A percentile compares a stretch with the other conserved stretches of the same genome.
Conservation (phyloP, 2,888 invertebrate genomes). For the Synanthedon formicaeformis region DNA sequence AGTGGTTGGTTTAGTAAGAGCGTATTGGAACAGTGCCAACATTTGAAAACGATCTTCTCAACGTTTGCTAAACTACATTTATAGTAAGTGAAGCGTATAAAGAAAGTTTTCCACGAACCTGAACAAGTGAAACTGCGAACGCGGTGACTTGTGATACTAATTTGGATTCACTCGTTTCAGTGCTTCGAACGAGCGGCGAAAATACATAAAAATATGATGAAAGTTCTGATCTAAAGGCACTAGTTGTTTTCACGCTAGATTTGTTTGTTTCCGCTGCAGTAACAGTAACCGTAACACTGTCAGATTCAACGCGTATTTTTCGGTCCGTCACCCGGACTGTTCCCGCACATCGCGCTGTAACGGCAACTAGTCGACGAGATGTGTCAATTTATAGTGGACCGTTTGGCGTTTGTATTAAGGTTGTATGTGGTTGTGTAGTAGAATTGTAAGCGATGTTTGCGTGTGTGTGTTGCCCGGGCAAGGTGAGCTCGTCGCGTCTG, state of each 20-base stretch:
- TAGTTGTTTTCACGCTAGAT: slow-evolving; percentile 25
- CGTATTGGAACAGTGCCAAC: slow-evolving; percentile 43
- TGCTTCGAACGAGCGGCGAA: slow-evolving; percentile 10
- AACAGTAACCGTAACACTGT: slow-evolving; percentile 29
- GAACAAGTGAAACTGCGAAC: slow-evolving; percentile 25
- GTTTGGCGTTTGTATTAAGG: slow-evolving; percentile 27
- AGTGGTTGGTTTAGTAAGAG: slow-evolving; percentile 6
- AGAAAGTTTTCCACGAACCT: slow-evolving; percentile 41
- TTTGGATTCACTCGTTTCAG: slow-evolving; percentile 35
- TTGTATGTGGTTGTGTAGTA: slow-evolving; percentile 21
- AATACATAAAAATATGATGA: slow-evolving; percentile 20
- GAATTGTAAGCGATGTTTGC: slow-evolving; percentile 32
- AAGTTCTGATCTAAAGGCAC: slow-evolving; percentile 3
- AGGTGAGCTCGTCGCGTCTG: slow-evolving; percentile 17
- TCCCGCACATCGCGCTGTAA: slow-evolving; percentile 11
- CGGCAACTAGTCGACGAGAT: not conserved
- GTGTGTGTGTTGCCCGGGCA: slow-evolving; percentile 24
- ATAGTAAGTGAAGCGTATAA: slow-evolving; percentile 36
- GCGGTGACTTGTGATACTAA: slow-evolving; percentile 42
- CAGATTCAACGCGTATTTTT: slow-evolving; percentile 36
- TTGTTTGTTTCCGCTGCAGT: slow-evolving; percentile 37
- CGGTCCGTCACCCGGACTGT: slow-evolving; percentile 30
- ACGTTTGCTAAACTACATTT: slow-evolving; percentile 43
- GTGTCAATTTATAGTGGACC: slow-evolving; percentile 12
- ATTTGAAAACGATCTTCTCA: slow-evolving; percentile 43